Percentiles rank a stretch among this genome's conserved stretches.
Conservation (phyloP, 2,113 vertebrate genomes). For the Otis tarda region DNA sequence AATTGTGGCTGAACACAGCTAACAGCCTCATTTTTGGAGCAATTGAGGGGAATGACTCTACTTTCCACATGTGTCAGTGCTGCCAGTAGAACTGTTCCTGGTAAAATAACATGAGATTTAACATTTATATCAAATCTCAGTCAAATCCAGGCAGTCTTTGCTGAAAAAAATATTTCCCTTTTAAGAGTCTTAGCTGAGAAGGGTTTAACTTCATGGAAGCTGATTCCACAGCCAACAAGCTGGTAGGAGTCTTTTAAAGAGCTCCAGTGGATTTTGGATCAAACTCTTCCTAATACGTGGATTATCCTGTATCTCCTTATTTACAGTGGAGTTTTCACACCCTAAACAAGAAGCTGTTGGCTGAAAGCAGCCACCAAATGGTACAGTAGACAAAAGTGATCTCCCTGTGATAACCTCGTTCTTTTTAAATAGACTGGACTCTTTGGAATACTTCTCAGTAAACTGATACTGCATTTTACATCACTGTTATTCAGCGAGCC, state of each 20-base stretch:
- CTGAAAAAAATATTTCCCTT: neutral
- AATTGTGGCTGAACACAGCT: neutral
- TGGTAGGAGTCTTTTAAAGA: neutral
- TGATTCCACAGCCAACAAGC: neutral
- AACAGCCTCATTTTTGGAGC: neutral
- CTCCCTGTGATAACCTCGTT: neutral
- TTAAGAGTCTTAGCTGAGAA: neutral
- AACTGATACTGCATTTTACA: neutral
- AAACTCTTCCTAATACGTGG: neutral
- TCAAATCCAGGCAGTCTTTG: neutral
- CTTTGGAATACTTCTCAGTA: neutral
- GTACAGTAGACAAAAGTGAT: neutral
- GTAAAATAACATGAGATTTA: neutral
- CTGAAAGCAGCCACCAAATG: neutral
- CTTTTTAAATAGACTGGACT: neutral
- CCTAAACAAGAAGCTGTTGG: neutral
- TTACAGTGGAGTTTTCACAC: neutral
- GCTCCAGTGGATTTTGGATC: neutral
- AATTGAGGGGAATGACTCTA: neutral
- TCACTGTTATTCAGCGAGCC: neutral
- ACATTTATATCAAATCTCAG: neutral
- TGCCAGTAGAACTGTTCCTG: neutral
- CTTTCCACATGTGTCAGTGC: neutral
- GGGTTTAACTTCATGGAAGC: neutral
- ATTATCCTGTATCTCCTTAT: neutral